Evolutionary conservation across 2,797 vertebrate species (phyloP).

Genomic region (Caiman crocodilus): DNA sequence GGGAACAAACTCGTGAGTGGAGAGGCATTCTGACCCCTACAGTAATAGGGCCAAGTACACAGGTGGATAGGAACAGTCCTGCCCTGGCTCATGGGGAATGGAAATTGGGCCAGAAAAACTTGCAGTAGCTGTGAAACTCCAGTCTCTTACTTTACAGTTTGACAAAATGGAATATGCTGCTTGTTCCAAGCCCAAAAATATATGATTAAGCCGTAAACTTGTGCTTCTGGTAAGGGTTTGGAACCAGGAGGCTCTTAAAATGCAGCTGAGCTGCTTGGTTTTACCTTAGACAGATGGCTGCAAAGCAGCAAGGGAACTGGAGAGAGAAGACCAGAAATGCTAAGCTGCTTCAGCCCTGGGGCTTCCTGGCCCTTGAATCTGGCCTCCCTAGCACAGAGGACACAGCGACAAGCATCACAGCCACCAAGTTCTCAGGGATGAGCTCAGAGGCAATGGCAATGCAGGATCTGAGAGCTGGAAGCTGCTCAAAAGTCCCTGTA

Average conservation of each 20-base stretch:
- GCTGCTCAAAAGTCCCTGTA: too few species aligned
- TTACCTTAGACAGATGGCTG: background rate
- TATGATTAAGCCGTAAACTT: conserved; percentile 7
- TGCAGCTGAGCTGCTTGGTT: background rate
- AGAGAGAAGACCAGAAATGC: background rate
- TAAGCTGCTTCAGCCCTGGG: background rate
- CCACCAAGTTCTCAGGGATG: background rate
- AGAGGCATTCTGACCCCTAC: too few species aligned
- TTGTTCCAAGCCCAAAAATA: conserved; percentile 23
- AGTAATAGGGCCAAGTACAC: background rate
- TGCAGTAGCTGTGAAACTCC: background rate
- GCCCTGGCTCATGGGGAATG: background rate
- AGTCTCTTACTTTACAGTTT: conserved; percentile 40
- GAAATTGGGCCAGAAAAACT: background rate
- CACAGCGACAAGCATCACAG: too few species aligned
- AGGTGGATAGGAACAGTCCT: background rate
- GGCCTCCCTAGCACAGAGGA: too few species aligned
- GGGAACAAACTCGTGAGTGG: background rate
- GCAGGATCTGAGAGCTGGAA: too few species aligned
- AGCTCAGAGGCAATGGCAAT: background rate
- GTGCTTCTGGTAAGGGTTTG: background rate
- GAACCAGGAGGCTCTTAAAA: conserved; percentile 18
- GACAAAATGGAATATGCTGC: conserved; percentile 34
- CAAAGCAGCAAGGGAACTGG: conserved; percentile 11
- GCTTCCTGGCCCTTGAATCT: background rate